Evolutionary conservation across 1,140 invertebrate species (phyloP), one percentile per base, ranked within the genome.

Genomic region (Tetragonula clypearis): DNA sequence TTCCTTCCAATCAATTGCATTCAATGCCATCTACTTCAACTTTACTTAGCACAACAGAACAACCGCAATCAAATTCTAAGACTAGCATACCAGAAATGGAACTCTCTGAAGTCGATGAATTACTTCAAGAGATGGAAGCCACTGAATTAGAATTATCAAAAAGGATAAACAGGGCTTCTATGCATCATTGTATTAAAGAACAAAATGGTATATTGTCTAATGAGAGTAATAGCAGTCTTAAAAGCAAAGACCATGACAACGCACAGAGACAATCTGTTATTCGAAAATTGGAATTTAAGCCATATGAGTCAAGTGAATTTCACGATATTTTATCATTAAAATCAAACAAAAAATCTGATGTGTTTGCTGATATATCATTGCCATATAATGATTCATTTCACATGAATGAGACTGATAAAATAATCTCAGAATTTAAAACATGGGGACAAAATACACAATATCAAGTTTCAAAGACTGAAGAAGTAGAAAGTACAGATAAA

Each of bases 81-180:
- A 83, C 88, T 26, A 76, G 53, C 55, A 74, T 92, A 35, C 91
- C 91, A 30, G 91, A 94, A 30, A 93, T 95, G 91, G 95, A 94
- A 85, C 85, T 95, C 14, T 87, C 91, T 0, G 94, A 95, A 79
- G 94, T 95, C 19, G 93, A 95, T 26, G 88, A 93, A 65, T 72
- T 95, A 49, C 86, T 95, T 14, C 92, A 92, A 74, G 93, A 95
- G 83, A 94, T 95, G 91, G 95, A 95, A 69, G 89, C 87, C 49
- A 94, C 94, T 0, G 94, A 95, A 60, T 88, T 91, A 49, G 92
- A 94, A 85, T 26, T 93, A 23, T 86, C 89, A 0, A 91, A 89
- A 78, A 90, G 89, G 79, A 90, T 92, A 56, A 86, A 85, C 49
- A 90, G 62, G 26, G 74, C 80, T 6, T 80, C 68, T 0, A 66